phyloP scores from a whole-genome alignment of 2,888 invertebrate species.

The Malthinus flaveolus region DNA sequence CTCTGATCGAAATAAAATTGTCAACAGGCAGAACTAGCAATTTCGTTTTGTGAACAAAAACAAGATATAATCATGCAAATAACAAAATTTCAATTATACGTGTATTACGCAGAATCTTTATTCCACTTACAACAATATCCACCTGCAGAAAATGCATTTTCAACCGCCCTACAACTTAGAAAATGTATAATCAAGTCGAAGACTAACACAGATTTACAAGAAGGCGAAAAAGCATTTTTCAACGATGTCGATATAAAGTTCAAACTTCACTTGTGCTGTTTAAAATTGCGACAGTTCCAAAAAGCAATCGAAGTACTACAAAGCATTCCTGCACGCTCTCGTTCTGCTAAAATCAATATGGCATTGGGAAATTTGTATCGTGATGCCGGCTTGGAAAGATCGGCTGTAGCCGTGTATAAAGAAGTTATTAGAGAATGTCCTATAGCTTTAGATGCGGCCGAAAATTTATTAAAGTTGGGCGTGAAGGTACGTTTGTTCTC shows the following conservation, averaged over 20 bases:
- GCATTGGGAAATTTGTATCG: conserved; percentile 74
- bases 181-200: conserved; percentile 64
- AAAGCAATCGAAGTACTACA: conserved; percentile 64
- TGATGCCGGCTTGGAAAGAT: conserved; percentile 69
- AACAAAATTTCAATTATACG: conserved; percentile 68
- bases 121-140: conserved; percentile 67
- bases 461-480: conserved; percentile 71
- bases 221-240: conserved; percentile 57
- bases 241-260: conserved; percentile 73
- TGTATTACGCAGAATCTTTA: conserved; percentile 72
- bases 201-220: conserved; percentile 52
- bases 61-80: conserved; percentile 62
- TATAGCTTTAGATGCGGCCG: conserved; percentile 74
- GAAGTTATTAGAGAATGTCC: conserved; percentile 75
- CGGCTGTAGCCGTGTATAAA: conserved; percentile 75
- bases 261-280: conserved; percentile 70
- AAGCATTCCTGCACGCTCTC: conserved; percentile 64
- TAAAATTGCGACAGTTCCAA: conserved; percentile 65
- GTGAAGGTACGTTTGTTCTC: conserved; percentile 45
- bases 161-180: conserved; percentile 65
- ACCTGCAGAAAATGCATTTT: conserved; percentile 69
- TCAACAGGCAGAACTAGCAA: conserved; percentile 65
- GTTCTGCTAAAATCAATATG: conserved; percentile 76
- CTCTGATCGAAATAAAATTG: neutral
- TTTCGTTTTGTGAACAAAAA: conserved; percentile 68